These are phyloP conservation scores for Drosophila mulleri DNA, from an alignment of 2,888 invertebrate species.

Conservation along the genomic window DNA sequence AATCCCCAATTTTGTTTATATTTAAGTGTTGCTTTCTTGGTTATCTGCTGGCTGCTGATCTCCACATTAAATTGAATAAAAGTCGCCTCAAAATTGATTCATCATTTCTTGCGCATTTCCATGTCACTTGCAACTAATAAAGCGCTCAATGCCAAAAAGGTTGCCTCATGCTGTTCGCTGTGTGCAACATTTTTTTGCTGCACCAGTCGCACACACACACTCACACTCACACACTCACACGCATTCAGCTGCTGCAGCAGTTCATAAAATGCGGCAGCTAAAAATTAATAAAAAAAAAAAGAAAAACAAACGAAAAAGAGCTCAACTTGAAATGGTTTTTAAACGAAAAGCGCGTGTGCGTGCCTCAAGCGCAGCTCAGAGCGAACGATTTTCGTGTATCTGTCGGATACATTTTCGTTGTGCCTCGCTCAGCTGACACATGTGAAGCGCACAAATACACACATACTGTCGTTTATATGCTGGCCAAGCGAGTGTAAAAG, in stretches of 20 bases:
- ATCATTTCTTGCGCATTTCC: conserved; percentile 35
- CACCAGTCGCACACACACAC: conserved; percentile 2
- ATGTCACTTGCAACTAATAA: conserved; percentile 62
- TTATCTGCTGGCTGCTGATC: background rate
- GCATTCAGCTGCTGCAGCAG: conserved; percentile 51
- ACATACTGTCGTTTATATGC: background rate
- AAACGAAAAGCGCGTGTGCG: conserved; percentile 74
- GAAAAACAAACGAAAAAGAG: conserved; percentile 29
- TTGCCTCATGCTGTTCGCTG: conserved; percentile 38
- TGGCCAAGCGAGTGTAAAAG: background rate
- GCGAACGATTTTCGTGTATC: conserved; percentile 58
- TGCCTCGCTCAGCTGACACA: conserved; percentile 60
- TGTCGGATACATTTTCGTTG: conserved; percentile 76
- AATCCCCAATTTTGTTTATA: too few species aligned
- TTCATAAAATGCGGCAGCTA: conserved; percentile 64
- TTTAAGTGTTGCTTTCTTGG: too few species aligned
- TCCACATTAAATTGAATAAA: background rate
- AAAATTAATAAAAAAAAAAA: conserved; percentile 62
- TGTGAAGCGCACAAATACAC: conserved; percentile 48
- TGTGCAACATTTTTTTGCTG: conserved; percentile 20
- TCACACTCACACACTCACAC: background rate
- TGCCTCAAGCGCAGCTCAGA: conserved; percentile 69
- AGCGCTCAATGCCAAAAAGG: conserved; percentile 60
- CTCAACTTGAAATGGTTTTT: conserved; percentile 53
- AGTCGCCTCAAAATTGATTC: conserved; percentile 38